A percentile compares a stretch with the other conserved stretches of the same genome.
These are phyloP conservation scores for Dascillus cervinus DNA, from an alignment of 2,888 invertebrate species.

Conservation along the genomic window DNA sequence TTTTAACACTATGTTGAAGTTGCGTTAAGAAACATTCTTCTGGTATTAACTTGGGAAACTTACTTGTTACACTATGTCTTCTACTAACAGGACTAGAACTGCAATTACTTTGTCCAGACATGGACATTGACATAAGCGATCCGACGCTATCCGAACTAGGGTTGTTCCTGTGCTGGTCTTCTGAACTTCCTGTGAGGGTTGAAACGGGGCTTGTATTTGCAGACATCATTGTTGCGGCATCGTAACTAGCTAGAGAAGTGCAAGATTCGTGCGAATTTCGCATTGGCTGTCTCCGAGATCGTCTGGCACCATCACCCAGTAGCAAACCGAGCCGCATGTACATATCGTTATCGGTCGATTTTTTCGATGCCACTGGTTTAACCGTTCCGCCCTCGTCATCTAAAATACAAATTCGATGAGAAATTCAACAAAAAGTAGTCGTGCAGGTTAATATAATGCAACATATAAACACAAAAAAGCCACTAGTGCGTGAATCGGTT, in stretches of 20 bases:
- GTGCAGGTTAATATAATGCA: too few relatives aligned
- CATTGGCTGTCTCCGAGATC: conserved; percentile 30
- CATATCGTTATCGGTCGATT: conserved; percentile 65
- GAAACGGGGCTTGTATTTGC: conserved; percentile 86
- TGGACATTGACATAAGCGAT: conserved; percentile 68
- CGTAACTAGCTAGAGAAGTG: conserved; percentile 49
- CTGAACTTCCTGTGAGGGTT: conserved; percentile 79
- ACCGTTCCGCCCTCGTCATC: conserved; percentile 68
- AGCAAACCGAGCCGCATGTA: conserved; percentile 78
- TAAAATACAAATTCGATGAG: too few relatives aligned
- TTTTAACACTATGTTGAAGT: too few relatives aligned
- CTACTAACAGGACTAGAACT: conserved; percentile 72
- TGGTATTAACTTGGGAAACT: too few relatives aligned
- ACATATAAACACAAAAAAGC: too few relatives aligned
- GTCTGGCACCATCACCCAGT: conserved; percentile 61
- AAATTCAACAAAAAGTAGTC: too few relatives aligned
- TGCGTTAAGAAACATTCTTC: too few relatives aligned
- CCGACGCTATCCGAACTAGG: conserved; percentile 63
- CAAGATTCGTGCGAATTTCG: conserved; percentile 44
- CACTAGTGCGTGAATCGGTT: too few relatives aligned
- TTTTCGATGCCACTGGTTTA: conserved; percentile 49
- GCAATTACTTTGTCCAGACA: conserved; percentile 71
- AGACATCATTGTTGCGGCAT: conserved; percentile 57
- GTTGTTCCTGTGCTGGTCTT: conserved; percentile 52
- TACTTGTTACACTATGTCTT: conserved; percentile 73